These are phyloP conservation scores for Drosophila santomea DNA, from an alignment of 1,140 invertebrate genomes.

Conservation along the genomic window DNA sequence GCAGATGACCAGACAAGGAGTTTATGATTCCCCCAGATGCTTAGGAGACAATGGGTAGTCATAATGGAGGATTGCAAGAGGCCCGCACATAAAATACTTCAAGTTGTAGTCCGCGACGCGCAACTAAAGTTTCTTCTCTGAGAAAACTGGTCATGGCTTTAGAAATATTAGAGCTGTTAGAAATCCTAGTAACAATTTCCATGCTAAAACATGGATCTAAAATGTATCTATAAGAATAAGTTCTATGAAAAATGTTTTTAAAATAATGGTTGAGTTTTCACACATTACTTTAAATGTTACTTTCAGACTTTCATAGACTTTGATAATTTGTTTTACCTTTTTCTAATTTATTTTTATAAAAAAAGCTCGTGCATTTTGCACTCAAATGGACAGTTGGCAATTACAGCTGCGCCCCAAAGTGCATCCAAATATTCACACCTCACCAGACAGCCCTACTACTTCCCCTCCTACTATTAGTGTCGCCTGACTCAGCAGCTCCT, in stretches of 20 bases:
- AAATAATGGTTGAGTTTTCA: background rate
- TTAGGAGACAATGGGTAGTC: constrained; percentile 32
- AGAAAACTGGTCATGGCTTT: background rate
- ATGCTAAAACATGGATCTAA: too few species aligned
- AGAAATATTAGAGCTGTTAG: background rate
- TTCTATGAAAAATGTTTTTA: too few species aligned
- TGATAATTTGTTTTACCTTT: background rate
- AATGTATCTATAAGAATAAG: too few species aligned
- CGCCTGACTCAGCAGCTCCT: constrained; percentile 4
- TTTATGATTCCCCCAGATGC: constrained; percentile 47
- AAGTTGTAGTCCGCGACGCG: background rate
- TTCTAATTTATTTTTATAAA: background rate
- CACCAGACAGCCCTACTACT: constrained; percentile 11
- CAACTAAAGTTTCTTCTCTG: background rate
- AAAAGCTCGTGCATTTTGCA: constrained; percentile 5
- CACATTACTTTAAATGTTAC: background rate
- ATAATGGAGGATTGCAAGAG: constrained; percentile 15
- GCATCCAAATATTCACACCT: constrained; percentile 43
- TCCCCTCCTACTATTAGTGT: constrained; percentile 2
- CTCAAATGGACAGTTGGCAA: constrained; percentile 14
- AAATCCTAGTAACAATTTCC: background rate
- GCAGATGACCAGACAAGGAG: constrained; percentile 24
- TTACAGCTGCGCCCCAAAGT: constrained; percentile 6
- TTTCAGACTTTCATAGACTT: background rate
- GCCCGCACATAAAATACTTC: constrained; percentile 19